These are phyloP conservation scores for Homarus americanus DNA, from an alignment of 1,140 invertebrate genomes.

Conservation along the genomic window DNA sequence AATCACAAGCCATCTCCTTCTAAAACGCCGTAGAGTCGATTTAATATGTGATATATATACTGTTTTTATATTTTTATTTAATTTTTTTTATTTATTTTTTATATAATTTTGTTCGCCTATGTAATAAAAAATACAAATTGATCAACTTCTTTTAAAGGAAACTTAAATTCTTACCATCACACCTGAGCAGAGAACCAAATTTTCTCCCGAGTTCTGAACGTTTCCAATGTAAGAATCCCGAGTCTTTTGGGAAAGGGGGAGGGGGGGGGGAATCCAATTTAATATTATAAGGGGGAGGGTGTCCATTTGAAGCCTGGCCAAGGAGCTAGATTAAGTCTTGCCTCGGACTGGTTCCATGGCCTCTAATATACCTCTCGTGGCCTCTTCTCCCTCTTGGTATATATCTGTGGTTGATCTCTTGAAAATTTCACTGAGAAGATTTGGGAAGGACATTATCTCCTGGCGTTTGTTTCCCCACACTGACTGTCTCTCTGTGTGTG, in stretches of 20 bases:
- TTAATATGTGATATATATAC: too few species aligned
- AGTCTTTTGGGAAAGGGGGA: too few species aligned
- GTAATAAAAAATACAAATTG: too few species aligned
- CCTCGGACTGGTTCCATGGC: neutral
- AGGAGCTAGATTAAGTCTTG: neutral
- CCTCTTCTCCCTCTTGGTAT: neutral
- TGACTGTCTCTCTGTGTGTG: too few species aligned
- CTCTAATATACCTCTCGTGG: neutral
- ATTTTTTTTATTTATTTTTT: too few species aligned
- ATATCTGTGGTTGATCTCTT: neutral
- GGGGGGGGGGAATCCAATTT: constrained; percentile 22
- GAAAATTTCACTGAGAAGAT: neutral
- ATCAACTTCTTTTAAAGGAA: neutral
- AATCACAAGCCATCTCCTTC: too few species aligned
- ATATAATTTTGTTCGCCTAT: too few species aligned
- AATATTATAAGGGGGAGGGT: neutral
- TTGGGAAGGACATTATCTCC: neutral
- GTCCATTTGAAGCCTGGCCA: neutral
- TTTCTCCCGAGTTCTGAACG: neutral
- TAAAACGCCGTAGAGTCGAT: too few species aligned
- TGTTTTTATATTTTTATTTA: too few species aligned
- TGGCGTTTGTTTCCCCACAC: too few species aligned
- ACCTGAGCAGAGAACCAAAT: neutral
- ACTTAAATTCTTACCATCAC: neutral
- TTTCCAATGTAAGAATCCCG: neutral